Evolutionary conservation across 1,140 invertebrate genomes (phyloP).

Genomic region (Acromyrmex charruanus): DNA sequence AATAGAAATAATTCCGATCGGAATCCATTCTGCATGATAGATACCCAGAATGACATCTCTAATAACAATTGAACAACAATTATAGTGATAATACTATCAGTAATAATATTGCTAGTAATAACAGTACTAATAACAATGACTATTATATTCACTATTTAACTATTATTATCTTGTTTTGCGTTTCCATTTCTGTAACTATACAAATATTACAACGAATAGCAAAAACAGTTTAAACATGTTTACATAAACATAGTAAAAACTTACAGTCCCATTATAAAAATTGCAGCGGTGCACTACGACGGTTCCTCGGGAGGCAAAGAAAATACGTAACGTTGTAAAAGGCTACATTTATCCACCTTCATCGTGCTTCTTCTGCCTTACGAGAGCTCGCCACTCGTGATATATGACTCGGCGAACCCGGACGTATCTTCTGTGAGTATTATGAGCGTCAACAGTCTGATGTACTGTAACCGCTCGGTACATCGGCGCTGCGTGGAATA

Average conservation of each 20-base stretch:
- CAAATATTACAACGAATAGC: background rate
- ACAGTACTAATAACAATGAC: background rate
- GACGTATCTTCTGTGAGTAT: slow-evolving; percentile 73
- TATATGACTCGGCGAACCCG: slow-evolving; percentile 78
- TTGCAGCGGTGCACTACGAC: background rate
- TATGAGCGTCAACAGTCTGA: slow-evolving; percentile 64
- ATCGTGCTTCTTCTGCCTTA: slow-evolving; percentile 66
- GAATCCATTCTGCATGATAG: too few relatives aligned
- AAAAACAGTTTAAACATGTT: background rate
- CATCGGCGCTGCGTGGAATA: background rate
- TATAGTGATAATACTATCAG: background rate
- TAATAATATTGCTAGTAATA: background rate
- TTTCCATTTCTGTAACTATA: background rate
- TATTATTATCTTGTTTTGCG: background rate
- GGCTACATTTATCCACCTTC: slow-evolving; percentile 66
- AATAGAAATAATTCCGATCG: too few relatives aligned
- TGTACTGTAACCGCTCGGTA: slow-evolving; percentile 42
- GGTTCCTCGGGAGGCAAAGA: slow-evolving; percentile 36
- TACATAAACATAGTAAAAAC: background rate
- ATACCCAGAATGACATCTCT: background rate
- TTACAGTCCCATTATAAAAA: background rate
- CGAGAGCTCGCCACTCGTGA: slow-evolving; percentile 70
- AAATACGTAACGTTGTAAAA: slow-evolving; percentile 70
- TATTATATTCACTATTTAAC: background rate
- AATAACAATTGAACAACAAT: background rate